Evolutionary conservation across 2,113 vertebrate species (phyloP), one percentile per base, ranked within the genome.

Genomic region (Morone saxatilis): DNA sequence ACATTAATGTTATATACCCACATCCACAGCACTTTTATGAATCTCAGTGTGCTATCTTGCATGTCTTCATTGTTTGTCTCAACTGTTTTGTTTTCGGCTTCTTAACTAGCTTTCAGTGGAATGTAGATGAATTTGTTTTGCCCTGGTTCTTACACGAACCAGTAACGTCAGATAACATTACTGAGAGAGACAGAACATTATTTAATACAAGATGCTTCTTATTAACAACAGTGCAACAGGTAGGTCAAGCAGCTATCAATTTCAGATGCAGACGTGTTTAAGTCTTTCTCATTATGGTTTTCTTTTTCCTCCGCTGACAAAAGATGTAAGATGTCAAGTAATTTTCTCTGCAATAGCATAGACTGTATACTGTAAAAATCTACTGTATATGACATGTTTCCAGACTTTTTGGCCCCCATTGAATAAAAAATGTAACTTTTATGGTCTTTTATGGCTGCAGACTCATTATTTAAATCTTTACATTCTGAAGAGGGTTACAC

Each of bases 401-500:
- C 61, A 53, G 43, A 31, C 31, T 31, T 31, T 31, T 13, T 47
- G 11, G 3, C 45, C 45, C 45, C 45, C 13, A 47, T 47, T 47
- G 11, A 47, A 14, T 47, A 47, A 11, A 47, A 47, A 13, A 12
- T 47, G 13, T 47, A 4, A 47, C 13, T 47, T 31, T 31, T 25
- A 41, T 20, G 14, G 41, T 57, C 0, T 59, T 45, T 56, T 45
- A 59, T 45, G 61, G 17, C 56, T 51, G 14, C 43, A 81, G 57
- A 83, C 76, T 80, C 50, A 62, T 8, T n/a, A 45, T 57, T 70
- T 40, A 73, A 78, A 81, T 70, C 16, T 63, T 22, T 16, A 70
- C 25, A 53, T 54, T 40, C 51, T 65, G 56, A 50, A 65, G 63
- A 53, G 11, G 51, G 48, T 43, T 73, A 71, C 54, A 80, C 8